Conservation (phyloP, 2,113 vertebrate genomes). For the Cichladusa arquata region DNA sequence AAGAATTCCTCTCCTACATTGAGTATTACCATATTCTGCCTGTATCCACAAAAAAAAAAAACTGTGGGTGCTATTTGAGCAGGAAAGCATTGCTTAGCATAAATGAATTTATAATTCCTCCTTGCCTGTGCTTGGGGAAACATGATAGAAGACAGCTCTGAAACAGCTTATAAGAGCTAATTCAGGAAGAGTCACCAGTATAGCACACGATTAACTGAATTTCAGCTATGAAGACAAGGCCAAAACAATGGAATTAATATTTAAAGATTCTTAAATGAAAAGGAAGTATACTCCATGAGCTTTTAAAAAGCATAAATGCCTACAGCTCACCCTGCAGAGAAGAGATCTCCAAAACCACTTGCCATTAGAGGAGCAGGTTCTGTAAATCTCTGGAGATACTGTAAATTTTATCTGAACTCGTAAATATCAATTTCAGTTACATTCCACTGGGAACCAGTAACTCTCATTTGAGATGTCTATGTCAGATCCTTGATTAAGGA, state of each 20-base stretch:
- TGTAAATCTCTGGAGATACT: not conserved
- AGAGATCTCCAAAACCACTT: not conserved
- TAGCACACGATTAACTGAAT: not conserved
- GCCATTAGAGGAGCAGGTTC: not conserved
- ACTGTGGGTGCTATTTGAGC: constrained; percentile 21
- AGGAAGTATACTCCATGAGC: not conserved
- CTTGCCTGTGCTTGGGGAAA: constrained; percentile 14
- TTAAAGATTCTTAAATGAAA: not conserved
- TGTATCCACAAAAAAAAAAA: not conserved
- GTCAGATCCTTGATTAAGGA: not conserved
- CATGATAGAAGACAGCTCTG: constrained; percentile 15
- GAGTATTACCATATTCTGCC: constrained; percentile 37
- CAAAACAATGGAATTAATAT: constrained; percentile 30
- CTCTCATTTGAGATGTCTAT: not conserved
- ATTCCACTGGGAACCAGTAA: not conserved
- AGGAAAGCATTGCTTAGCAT: constrained; percentile 54
- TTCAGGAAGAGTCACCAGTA: not conserved
- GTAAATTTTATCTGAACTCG: not conserved
- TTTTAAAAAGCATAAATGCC: not conserved
- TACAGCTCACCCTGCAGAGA: not conserved
- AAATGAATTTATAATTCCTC: constrained; percentile 56
- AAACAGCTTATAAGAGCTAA: constrained; percentile 21
- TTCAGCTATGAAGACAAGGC: not conserved
- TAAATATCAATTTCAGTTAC: not conserved
- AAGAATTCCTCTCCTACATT: not conserved